Evolutionary conservation across 2,797 vertebrate species (phyloP).

Genomic region (Loriculus beryllinus): DNA sequence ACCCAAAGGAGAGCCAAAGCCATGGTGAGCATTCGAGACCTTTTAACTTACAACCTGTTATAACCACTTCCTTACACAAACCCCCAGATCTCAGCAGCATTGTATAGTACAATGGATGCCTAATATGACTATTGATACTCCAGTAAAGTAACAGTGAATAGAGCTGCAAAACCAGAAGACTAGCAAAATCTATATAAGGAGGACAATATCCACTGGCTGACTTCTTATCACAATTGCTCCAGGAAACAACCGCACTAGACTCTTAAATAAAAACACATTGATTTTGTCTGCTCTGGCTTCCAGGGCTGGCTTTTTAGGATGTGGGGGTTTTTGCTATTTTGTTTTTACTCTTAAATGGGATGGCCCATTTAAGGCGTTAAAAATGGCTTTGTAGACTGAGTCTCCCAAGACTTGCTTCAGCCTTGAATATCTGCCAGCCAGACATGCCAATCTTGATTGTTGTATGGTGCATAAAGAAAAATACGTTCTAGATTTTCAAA

Average conservation of each 20-base stretch:
- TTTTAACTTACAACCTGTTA: not conserved
- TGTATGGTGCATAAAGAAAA: not conserved
- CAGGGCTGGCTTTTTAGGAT: not conserved
- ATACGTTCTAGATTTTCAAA: not conserved
- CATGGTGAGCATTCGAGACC: accelerated
- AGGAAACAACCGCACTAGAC: not conserved
- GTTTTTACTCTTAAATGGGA: not conserved
- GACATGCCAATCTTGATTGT: not conserved
- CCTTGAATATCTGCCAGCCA: not conserved
- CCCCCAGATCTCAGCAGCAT: not conserved
- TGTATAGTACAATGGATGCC: not conserved
- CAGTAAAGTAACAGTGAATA: not conserved
- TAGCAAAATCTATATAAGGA: not conserved
- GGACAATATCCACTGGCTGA: not conserved
- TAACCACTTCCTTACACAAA: not conserved
- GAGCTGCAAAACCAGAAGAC: not conserved
- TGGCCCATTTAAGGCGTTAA: not conserved
- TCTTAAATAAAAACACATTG: not conserved
- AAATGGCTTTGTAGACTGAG: not conserved
- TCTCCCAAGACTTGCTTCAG: slow-evolving; percentile 28
- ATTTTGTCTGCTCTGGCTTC: not conserved
- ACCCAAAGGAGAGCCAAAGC: not conserved
- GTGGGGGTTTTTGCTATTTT: not conserved
- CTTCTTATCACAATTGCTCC: not conserved
- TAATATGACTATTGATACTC: not conserved